phyloP scores from a whole-genome alignment of 2,797 vertebrate species.

The Scarus forsteni region DNA sequence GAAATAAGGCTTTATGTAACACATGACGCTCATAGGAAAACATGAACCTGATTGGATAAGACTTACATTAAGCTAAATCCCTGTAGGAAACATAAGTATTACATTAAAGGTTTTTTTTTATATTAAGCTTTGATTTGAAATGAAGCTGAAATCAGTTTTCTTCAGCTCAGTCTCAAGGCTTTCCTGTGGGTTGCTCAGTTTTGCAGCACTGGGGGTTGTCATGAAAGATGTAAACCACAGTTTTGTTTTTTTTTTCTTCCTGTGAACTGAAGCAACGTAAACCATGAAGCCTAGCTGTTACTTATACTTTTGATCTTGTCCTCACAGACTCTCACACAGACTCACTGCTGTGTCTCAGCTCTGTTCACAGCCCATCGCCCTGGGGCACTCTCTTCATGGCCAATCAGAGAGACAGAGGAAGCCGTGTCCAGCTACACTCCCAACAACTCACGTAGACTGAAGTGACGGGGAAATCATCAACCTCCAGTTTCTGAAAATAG shows the following conservation, averaged over 20 bases:
- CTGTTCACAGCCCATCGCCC: constrained; percentile 36
- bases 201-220: not conserved
- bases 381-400: constrained; percentile 49
- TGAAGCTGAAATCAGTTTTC: not conserved
- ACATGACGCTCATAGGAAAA: not conserved
- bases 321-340: constrained; percentile 6
- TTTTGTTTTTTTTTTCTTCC: not conserved
- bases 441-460: constrained; percentile 49
- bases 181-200: constrained; percentile 31
- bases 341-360: constrained; percentile 19
- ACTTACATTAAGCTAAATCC: not conserved
- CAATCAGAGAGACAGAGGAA: constrained; percentile 83
- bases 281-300: not conserved
- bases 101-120: not conserved
- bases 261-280: constrained; percentile 13
- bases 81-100: not conserved
- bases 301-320: not conserved
- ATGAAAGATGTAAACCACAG: constrained; percentile 36
- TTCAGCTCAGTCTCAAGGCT: not conserved
- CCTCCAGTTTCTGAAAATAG: constrained; percentile 31
- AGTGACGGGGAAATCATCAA: constrained; percentile 46
- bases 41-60: not conserved
- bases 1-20: not conserved
- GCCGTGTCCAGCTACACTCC: constrained; percentile 48
- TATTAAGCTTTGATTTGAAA: constrained; percentile 4